Conservation (phyloP, 2,113 vertebrate species). For the Zosterops hypoxanthus region DNA sequence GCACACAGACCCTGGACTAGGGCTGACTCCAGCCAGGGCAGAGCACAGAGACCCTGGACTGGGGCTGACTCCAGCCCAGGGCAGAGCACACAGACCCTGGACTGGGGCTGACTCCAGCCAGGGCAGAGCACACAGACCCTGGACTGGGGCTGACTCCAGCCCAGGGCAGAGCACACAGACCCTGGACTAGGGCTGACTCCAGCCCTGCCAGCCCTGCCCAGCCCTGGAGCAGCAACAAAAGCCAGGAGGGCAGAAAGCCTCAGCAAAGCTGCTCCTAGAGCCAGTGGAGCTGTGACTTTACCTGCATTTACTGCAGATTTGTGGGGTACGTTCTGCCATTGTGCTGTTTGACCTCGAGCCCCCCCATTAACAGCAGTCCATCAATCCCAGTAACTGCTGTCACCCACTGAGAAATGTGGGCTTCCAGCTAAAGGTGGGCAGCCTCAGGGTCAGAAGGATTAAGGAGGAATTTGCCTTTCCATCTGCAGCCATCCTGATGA, state of each 20-base stretch:
- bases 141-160: too few relatives aligned
- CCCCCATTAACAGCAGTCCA: neutral
- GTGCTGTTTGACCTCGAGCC: neutral
- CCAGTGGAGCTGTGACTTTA: neutral
- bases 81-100: too few relatives aligned
- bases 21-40: neutral
- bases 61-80: too few relatives aligned
- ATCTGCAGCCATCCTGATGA: neutral
- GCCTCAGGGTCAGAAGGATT: neutral
- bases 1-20: neutral
- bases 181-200: too few relatives aligned
- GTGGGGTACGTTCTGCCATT: neutral
- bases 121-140: too few relatives aligned
- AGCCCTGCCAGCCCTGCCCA: neutral
- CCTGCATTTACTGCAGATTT: neutral
- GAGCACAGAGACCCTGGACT: too few relatives aligned
- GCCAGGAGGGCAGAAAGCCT: neutral
- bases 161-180: too few relatives aligned
- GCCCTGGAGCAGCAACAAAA: neutral
- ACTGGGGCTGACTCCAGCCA: too few relatives aligned
- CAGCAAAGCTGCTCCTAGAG: neutral
- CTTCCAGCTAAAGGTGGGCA: neutral
- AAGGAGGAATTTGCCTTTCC: neutral
- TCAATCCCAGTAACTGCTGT: neutral
- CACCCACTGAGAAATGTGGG: neutral